Evolutionary conservation across 2,113 vertebrate species (phyloP).

Genomic region (Phasianus colchicus): DNA sequence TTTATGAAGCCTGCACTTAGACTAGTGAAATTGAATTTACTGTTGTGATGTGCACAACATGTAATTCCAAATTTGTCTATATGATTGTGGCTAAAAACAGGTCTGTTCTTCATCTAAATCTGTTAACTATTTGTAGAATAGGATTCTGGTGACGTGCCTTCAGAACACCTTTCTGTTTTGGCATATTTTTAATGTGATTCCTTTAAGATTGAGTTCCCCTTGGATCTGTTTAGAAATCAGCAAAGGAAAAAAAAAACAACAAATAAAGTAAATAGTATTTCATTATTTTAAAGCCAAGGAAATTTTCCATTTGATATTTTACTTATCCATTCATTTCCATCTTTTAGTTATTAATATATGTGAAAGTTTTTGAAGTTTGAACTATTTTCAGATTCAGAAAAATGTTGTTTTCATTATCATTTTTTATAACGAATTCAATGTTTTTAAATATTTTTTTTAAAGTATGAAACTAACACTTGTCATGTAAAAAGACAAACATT

Average conservation of each 20-base stretch:
- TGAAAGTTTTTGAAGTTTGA: neutral
- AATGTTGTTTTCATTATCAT: neutral
- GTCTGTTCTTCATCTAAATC: neutral
- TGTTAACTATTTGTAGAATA: neutral
- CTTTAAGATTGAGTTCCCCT: neutral
- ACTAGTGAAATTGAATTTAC: neutral
- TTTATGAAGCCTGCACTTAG: neutral
- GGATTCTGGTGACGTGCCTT: neutral
- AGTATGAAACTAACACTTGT: neutral
- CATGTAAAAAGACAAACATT: conserved; percentile 6
- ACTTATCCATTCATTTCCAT: neutral
- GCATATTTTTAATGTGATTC: neutral
- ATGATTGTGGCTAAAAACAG: neutral
- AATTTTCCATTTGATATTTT: neutral
- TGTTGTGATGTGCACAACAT: neutral
- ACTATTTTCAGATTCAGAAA: neutral
- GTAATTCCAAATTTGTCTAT: neutral
- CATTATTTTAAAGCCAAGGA: neutral
- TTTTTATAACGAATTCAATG: neutral
- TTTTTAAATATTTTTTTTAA: neutral
- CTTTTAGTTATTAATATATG: neutral
- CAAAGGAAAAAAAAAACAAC: neutral
- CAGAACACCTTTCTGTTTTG: neutral
- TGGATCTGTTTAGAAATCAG: neutral
- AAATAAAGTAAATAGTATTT: neutral